Percentiles rank a stretch among this genome's conserved stretches.
phyloP scores from a whole-genome alignment of 2,888 invertebrate genomes.

The Heteropelma amictum region DNA sequence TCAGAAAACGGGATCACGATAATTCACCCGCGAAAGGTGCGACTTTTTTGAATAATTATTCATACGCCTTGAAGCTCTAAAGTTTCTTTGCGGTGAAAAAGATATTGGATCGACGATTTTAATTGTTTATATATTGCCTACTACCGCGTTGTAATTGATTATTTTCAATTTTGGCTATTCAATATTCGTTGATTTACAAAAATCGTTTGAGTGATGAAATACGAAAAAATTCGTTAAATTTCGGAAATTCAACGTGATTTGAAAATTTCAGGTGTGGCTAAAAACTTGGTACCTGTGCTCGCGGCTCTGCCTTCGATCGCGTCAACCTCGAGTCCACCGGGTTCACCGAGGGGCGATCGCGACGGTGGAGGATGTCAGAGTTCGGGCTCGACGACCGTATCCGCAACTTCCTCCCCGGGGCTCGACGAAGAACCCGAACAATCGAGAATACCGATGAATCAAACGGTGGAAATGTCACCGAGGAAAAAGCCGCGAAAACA shows the following conservation, averaged over 20 bases:
- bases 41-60: too few species aligned
- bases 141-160: too few species aligned
- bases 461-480: constrained; percentile 84
- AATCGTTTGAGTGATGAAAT: not conserved
- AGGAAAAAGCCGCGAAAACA: constrained; percentile 96
- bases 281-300: constrained; percentile 74
- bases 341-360: constrained; percentile 73
- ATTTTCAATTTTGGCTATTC: too few species aligned
- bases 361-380: constrained; percentile 77
- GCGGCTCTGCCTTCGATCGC: constrained; percentile 70
- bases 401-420: constrained; percentile 91
- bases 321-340: constrained; percentile 71
- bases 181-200: not conserved
- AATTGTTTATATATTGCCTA: too few species aligned
- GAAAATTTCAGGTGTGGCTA: constrained; percentile 66
- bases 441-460: constrained; percentile 74
- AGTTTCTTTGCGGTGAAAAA: too few species aligned
- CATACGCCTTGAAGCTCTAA: too few species aligned
- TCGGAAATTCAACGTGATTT: not conserved
- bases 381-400: constrained; percentile 91
- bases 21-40: constrained; percentile 74
- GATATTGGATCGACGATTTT: too few species aligned
- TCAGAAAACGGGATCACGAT: constrained; percentile 92
- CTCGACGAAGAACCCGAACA: constrained; percentile 81
- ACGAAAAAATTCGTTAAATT: too few species aligned